Base-by-base conservation (phyloP, 2,797 vertebrate genomes). In the Premnoplex brunnescens region DNA sequence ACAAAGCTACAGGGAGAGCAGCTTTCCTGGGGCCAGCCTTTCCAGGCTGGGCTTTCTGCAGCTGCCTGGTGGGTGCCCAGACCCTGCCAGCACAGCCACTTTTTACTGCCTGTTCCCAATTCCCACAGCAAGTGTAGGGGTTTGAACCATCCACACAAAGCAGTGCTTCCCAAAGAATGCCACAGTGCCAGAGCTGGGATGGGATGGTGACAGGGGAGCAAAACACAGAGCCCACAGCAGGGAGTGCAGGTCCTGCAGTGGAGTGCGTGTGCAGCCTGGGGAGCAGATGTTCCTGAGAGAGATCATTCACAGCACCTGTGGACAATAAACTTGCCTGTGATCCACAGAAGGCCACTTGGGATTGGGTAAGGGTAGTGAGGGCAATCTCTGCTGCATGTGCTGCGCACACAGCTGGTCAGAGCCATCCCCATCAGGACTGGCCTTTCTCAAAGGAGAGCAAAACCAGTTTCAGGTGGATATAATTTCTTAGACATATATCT, bases 1-100 rank as follows among this genome's bases (percentile, higher is more conserved):
- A 6, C 4, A 15, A 34, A 67, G 60, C n/a, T 30, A 5, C 0
- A 0, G 1, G 2, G 30, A 36, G 11, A 49, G 39, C 39, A 51
- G 36, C 30, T 76, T 79, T 73, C 37, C 78, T 20, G 34, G 41
- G 59, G 46, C 44, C 28, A 85, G 71, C 24, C 15, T 12, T 55
- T 59, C 77, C 58, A 81, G 69, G 18, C 16, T 32, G 30, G 36
- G n/a, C 52, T 71, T 58, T 34, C 54, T 2, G 9, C 5, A 13
- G 83, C 49, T 75, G 76, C 52, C 26, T 6, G 3, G 14, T 26
- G 56, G 37, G 27, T 69, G 32, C 21, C 66, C 52, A 66, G 48
- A 32, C 34, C 36, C 34, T 10, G 7, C 44, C 49, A 59, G 56
- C 55, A 64, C 64, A 30, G 56, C 34, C 2, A 0, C 26, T n/a